Base-by-base conservation (phyloP, 2,888 invertebrate species). In the Dasypolia templi region DNA sequence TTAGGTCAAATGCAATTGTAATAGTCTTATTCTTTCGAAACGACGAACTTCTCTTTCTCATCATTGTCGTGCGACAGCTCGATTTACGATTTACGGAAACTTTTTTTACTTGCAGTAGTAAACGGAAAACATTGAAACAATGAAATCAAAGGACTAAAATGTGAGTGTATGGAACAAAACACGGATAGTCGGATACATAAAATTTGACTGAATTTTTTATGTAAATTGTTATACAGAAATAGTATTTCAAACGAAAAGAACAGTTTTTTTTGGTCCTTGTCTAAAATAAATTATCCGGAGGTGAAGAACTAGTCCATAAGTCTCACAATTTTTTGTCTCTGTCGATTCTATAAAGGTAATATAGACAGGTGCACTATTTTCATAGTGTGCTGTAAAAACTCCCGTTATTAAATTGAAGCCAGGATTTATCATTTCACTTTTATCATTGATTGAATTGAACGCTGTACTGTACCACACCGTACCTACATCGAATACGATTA, bases 31-130 rank as follows among this genome's bases (percentile, higher is more conserved):
- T 49, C 29, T 58, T 22, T n/a, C 2, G n/a, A n/a, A 35, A 44
- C 6, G 32, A 44, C 19, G 32, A 44, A 29, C 17, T 29, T 42
- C n/a, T n/a, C 14, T 42, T 39, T 9, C 19, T 58, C 14, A 29
- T 29, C 39, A 17, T 32, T 51, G 32, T 59, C n/a, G 11, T 19
- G 35, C 39, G 7, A 46, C 14, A 32, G 19, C 19, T 39, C 46
- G 46, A 29, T 39, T 46, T 55, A 46, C 26, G 19, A 46, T 35
- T 46, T 26, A 17, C 35, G 29, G n/a, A 39, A n/a, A 29, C 72
- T 56, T 56, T 49, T 39, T 72, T 46, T 29, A 17, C 17, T 17
- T 70, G 35, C 46, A 5, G 7, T n/a, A 56, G 35, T 71, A 22
- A 56, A 56, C 22, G 17, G 17, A 35, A 71, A 14, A 49, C 17